phyloP scores from a whole-genome alignment of 1,140 invertebrate species.

The Aphelenchoides avenae region DNA sequence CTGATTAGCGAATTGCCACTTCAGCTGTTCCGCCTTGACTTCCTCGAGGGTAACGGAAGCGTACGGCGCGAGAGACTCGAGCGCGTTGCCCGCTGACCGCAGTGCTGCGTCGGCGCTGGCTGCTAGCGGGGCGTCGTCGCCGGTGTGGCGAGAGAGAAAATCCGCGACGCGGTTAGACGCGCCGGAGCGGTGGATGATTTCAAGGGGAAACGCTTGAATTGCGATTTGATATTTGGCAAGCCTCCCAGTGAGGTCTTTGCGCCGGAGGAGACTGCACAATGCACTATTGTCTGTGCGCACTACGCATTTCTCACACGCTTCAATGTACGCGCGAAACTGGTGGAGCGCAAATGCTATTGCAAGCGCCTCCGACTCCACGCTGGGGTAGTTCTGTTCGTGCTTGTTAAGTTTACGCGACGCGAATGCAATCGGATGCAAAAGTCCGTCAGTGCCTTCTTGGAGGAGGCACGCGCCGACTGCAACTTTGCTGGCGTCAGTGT shows the following conservation, averaged over 20 bases:
- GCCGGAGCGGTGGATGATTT: conserved; percentile 15
- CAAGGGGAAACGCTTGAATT: conserved; percentile 9
- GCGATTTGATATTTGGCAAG: conserved; percentile 16
- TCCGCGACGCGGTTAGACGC: conserved; percentile 11
- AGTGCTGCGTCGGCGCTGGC: too few relatives aligned
- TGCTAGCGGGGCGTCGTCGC: not conserved
- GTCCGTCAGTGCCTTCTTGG: conserved; percentile 1
- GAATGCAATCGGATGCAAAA: conserved; percentile 18
- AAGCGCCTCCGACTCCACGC: conserved; percentile 25
- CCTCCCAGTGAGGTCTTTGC: conserved; percentile 20
- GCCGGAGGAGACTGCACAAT: conserved; percentile 9
- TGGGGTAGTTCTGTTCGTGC: conserved; percentile 21
- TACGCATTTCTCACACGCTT: conserved; percentile 14
- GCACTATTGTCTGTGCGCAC: conserved; percentile 23
- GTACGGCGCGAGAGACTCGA: not conserved
- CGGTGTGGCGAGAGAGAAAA: conserved; percentile 18
- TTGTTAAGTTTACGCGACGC: conserved; percentile 12
- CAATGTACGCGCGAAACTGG: conserved; percentile 22
- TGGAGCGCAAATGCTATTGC: conserved; percentile 11
- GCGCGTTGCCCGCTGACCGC: too few relatives aligned
- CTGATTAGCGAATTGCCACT: too few relatives aligned
- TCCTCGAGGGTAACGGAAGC: not conserved
- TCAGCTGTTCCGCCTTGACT: too few relatives aligned
- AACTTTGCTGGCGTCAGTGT: conserved; percentile 15
- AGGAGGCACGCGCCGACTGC: conserved; percentile 13